Conservation (phyloP, 2,113 vertebrate genomes). For the Paraplagusia blochii region DNA sequence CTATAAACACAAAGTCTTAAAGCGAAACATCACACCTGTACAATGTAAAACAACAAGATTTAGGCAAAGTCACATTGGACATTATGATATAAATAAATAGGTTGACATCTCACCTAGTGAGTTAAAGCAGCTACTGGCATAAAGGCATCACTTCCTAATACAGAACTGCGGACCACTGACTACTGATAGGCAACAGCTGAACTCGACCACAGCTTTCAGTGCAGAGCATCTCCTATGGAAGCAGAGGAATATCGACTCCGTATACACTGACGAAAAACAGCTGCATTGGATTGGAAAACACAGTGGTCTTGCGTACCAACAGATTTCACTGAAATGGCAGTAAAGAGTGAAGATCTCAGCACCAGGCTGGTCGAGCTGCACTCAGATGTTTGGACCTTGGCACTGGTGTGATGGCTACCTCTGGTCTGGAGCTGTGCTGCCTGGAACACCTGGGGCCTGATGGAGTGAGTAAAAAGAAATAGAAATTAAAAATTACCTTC, state of each 20-base stretch:
- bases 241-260: not conserved
- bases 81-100: not conserved
- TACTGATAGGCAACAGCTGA: slow-evolving; percentile 16
- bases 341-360: slow-evolving; percentile 59
- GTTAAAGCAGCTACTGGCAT: not conserved
- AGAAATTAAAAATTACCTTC: not conserved
- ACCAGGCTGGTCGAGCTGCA: slow-evolving; percentile 77
- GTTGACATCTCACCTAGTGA: not conserved
- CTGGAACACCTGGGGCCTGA: slow-evolving; percentile 74
- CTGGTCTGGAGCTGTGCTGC: slow-evolving; percentile 67
- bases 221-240: not conserved
- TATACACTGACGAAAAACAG: not conserved
- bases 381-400: slow-evolving; percentile 56
- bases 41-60: not conserved
- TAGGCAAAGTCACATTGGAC: not conserved
- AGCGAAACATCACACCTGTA: not conserved
- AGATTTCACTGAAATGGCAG: not conserved
- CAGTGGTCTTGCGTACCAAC: too few relatives aligned
- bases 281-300: not conserved
- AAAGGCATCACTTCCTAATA: not conserved
- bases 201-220: not conserved
- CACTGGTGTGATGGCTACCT: slow-evolving; percentile 48
- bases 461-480: slow-evolving; percentile 13
- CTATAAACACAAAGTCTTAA: slow-evolving; percentile 2
- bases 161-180: not conserved